Conservation (phyloP, 2,113 vertebrate species). For the Rhineura floridana region DNA sequence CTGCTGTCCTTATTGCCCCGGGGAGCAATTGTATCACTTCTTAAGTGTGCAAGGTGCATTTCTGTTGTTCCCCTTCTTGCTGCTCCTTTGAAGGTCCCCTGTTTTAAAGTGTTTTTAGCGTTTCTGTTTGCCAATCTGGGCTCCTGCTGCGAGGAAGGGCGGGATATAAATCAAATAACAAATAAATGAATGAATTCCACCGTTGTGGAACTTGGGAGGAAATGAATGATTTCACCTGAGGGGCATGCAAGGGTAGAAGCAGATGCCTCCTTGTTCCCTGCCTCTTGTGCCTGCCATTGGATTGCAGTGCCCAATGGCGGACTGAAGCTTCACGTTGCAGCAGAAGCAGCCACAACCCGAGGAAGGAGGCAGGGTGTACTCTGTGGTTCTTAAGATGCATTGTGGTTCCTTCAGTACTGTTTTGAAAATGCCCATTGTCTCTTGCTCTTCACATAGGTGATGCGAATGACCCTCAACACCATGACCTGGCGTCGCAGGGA, state of each 20-base stretch:
- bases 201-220: not conserved
- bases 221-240: not conserved
- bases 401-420: too few species aligned
- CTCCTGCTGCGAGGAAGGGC: too few species aligned
- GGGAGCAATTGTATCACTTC: not conserved
- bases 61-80: too few species aligned
- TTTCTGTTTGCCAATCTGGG: too few species aligned
- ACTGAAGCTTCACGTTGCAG: too few species aligned
- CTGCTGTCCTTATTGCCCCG: not conserved
- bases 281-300: not conserved
- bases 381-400: too few species aligned
- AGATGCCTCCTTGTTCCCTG: too few species aligned
- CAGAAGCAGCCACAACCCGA: not conserved
- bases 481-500: slow-evolving; percentile 73
- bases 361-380: not conserved
- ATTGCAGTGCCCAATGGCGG: not conserved
- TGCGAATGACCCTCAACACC: slow-evolving; percentile 72
- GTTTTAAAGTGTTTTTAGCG: too few species aligned
- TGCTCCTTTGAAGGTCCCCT: not conserved
- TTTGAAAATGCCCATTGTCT: not conserved
- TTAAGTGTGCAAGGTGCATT: not conserved
- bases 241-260: too few species aligned
- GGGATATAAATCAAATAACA: too few species aligned
- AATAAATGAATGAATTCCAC: too few species aligned
- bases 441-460: slow-evolving; percentile 52